Evolutionary conservation across 2,113 vertebrate species (phyloP), one percentile per base, ranked within the genome.

Genomic region (Naja naja): DNA sequence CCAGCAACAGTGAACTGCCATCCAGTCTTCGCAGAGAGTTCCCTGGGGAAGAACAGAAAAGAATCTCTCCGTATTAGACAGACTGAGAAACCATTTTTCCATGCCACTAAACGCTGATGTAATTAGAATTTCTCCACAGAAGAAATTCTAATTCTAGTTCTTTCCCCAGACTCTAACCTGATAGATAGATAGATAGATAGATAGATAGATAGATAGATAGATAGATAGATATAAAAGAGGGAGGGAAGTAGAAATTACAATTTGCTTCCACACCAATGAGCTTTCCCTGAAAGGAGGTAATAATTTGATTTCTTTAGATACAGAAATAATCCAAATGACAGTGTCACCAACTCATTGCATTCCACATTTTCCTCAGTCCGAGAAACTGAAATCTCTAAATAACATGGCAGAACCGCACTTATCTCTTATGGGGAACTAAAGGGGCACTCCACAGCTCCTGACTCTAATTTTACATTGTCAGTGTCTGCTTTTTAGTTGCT

Each of bases 1-100:
- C 97, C 98, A 98, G 94, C 98, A 98, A 97, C 98, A 97, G 14
- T 90, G 96, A 93, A 98, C 96, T 1, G 92, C 95, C 60, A 97
- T 94, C 98, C 98, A 97, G 96, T 97, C 98, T 81, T 98, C 98
- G 90, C 97, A 97, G 6, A 98, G 96, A 18, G 97, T 97, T 49
- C 98, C 98, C 98, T 98, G 95, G 23, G 54, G 60, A 7, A 88
- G 74, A 74, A 2, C 39, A 85, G 0, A 87, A 69, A 2, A 89
- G 7, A 74, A 89, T 3, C 2, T 87, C 20, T 58, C 34, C 3
- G 3, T 3, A 39, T 43, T 0, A 0, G 69, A 54, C 54, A 3
- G 1, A n/a, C 69, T 27, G 3, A 5, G 49, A 8, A 89, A 22
- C 52, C 52, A 81, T 88, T 45, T 54, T 91, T 81, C 85, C 87